Base-by-base conservation (phyloP, 2,888 invertebrate genomes). In the Octonoba sinensis region DNA sequence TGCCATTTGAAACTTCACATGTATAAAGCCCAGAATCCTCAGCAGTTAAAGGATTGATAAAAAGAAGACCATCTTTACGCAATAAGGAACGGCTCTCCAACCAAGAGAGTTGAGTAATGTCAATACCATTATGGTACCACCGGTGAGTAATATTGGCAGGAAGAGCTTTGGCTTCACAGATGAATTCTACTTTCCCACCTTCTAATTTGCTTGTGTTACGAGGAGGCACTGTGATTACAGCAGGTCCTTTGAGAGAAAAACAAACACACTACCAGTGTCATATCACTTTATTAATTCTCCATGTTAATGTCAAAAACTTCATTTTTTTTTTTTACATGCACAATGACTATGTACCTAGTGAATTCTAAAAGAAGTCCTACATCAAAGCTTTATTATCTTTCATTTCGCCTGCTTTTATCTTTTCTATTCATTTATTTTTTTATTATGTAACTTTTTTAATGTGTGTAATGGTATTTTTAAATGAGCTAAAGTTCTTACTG, bases 1-100 rank as follows among this genome's bases (percentile, higher is more conserved):
- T 96, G 84, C 97, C 97, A 89, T 98, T 98, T 88, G 95, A 96
- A 85, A 97, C 97, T 89, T 96, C 96, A 90, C 98, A 98, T 84
- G 95, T 92, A 90, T 97, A 98, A 90, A 95, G 95, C 56, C 97
- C 98, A 75, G 96, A 94, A 90, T 98, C 98, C 88, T 96, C 96
- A 47, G 97, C 95, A 86, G 94, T 94, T 81, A 96, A 95, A 13
- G 96, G 96, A 89, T 95, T 95, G 88, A 98, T 95, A 87, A 96
- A 93, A 85, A 98, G 92, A 79, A 95, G 95, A 36, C 97, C 97
- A 89, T 97, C 96, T 85, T 93, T 91, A 82, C 93, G 91, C 87
- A 96, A 93, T 12, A 84, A 60, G n/a, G 86, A 82, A 18, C 86
- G 77, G 85, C 85, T 86, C 82, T 84, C 87, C 84, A 86, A 86